Conservation (phyloP, 2,797 vertebrate genomes). For the Adelosebastes latens region DNA sequence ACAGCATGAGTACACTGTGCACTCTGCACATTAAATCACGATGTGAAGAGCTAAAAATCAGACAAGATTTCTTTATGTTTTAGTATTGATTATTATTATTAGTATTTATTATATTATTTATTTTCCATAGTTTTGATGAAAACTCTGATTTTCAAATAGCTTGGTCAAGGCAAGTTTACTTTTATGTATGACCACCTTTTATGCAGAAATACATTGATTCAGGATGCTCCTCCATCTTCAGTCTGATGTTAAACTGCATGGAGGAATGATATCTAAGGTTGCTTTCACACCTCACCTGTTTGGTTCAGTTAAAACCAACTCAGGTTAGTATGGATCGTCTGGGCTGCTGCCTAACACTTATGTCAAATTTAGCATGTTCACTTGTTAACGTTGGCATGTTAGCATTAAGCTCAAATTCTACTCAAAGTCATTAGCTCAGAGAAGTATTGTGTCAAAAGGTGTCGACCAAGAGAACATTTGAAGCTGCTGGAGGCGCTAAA, state of each 20-base stretch:
- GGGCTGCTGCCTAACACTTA: no score
- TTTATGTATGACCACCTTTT: not conserved
- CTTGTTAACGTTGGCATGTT: no score
- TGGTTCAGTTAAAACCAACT: no score
- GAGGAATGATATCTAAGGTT: no score
- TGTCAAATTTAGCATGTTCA: no score
- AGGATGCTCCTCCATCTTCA: not conserved
- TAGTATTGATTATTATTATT: not conserved
- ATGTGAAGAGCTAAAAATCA: not conserved
- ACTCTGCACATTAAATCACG: not conserved
- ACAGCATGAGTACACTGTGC: not conserved
- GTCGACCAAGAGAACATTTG: no score
- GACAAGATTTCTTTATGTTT: constrained; percentile 1
- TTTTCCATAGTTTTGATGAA: not conserved
- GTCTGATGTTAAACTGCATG: not conserved
- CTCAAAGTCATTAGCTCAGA: no score
- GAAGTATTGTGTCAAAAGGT: no score
- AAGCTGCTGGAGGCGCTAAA: not conserved
- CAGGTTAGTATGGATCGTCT: no score
- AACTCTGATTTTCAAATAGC: not conserved
- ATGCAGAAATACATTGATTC: not conserved
- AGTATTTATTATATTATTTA: not conserved
- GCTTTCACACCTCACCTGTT: no score
- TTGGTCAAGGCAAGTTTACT: not conserved
- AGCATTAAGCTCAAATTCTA: no score